Conservation (phyloP, 1,140 invertebrate genomes). For the Paracyclopina nana region DNA sequence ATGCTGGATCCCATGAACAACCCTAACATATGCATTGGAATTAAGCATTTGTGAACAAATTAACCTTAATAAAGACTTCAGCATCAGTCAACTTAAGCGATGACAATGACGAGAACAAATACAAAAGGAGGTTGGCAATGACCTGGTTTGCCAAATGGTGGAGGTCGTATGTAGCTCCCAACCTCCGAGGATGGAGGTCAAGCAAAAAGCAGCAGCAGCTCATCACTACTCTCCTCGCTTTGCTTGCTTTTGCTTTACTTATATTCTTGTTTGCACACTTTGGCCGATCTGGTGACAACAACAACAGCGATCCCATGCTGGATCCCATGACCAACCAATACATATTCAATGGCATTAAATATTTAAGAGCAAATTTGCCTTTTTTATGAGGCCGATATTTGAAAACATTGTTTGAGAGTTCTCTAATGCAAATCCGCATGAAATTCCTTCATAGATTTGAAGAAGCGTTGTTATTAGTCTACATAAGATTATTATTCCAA, state of each 20-base stretch:
- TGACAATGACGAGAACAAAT: constrained; percentile 51
- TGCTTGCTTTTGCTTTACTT: not conserved
- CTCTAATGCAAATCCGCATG: too few species aligned
- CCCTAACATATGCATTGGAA: constrained; percentile 6
- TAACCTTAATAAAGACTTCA: too few species aligned
- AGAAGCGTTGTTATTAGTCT: too few species aligned
- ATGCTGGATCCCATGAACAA: constrained; percentile 16
- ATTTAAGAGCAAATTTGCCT: too few species aligned
- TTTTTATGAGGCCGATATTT: too few species aligned
- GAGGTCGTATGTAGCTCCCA: constrained; percentile 32
- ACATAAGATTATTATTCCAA: too few species aligned
- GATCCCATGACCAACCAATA: constrained; percentile 15
- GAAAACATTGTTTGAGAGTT: too few species aligned
- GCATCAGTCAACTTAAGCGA: too few species aligned
- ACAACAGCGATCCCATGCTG: constrained; percentile 21
- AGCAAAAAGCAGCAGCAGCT: not conserved
- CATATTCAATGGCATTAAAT: not conserved
- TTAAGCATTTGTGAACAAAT: too few species aligned
- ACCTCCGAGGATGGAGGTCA: not conserved
- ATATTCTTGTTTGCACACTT: not conserved
- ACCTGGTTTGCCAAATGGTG: constrained; percentile 50
- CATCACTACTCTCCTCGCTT: not conserved
- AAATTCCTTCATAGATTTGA: too few species aligned
- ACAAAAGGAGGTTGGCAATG: constrained; percentile 46
- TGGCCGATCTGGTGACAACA: constrained; percentile 21